These are phyloP conservation scores for Conus betulinus DNA, from an alignment of 1,140 invertebrate species.

Conservation along the genomic window DNA sequence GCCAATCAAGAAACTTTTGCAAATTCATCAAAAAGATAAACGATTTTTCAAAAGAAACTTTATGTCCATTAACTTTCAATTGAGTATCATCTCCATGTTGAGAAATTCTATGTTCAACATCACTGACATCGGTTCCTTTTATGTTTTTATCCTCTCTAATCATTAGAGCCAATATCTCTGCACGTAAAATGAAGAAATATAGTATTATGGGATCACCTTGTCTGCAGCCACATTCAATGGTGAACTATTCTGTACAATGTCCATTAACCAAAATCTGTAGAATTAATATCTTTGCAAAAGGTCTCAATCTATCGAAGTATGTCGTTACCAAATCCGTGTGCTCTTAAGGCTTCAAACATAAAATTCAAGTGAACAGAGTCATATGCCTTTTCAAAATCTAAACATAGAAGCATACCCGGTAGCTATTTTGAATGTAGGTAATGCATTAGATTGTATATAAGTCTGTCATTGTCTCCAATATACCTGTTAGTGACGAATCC, in stretches of 20 bases:
- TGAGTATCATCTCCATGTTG: not conserved
- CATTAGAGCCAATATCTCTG: not conserved
- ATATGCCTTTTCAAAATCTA: slow-evolving; percentile 2
- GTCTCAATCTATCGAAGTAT: not conserved
- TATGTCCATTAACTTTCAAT: not conserved
- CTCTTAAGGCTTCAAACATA: not conserved
- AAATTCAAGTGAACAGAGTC: not conserved
- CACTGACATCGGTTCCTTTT: not conserved
- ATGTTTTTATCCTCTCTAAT: not conserved
- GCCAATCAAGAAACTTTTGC: too few species aligned
- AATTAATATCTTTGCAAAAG: not conserved
- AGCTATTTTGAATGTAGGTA: not conserved
- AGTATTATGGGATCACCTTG: not conserved
- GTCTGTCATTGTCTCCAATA: not conserved
- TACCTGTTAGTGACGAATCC: not conserved
- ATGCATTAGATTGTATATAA: not conserved
- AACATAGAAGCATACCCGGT: not conserved
- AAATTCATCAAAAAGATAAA: too few species aligned
- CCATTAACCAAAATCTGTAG: not conserved
- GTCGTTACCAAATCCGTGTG: not conserved
- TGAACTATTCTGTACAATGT: not conserved
- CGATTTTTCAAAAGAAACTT: too few species aligned
- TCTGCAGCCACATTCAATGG: not conserved
- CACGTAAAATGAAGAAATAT: not conserved
- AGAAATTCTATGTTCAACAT: not conserved